phyloP scores from a whole-genome alignment of 1,140 invertebrate genomes.

The Drosophila serrata region DNA sequence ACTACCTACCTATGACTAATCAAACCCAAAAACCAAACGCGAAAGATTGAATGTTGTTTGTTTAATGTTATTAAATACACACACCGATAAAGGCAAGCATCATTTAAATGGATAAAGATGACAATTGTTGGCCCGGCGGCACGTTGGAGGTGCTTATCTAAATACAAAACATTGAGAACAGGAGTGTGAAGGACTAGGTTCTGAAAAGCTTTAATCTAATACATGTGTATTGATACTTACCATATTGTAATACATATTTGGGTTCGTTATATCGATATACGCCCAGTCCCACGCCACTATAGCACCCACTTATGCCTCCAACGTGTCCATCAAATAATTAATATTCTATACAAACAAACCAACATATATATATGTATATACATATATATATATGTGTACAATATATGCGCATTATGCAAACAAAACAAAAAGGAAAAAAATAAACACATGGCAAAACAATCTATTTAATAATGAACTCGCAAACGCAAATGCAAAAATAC shows the following conservation, averaged over 20 bases:
- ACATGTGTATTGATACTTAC: slow-evolving; percentile 20
- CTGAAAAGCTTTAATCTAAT: slow-evolving; percentile 63
- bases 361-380: slow-evolving; percentile 10
- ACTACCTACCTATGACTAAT: slow-evolving; percentile 44
- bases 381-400: slow-evolving; percentile 11
- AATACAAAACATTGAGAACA: not conserved
- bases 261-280: slow-evolving; percentile 19
- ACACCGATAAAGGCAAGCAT: slow-evolving; percentile 32
- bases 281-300: not conserved
- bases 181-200: slow-evolving; percentile 44
- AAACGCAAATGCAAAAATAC: slow-evolving; percentile 13
- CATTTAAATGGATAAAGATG: slow-evolving; percentile 4
- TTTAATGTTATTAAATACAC: slow-evolving; percentile 59
- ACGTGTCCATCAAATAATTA: slow-evolving; percentile 33
- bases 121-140: slow-evolving; percentile 33
- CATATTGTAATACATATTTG: slow-evolving; percentile 11
- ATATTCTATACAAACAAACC: slow-evolving; percentile 16
- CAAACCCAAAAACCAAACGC: slow-evolving; percentile 23
- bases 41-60: slow-evolving; percentile 68
- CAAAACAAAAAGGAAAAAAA: slow-evolving; percentile 4
- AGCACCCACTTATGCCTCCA: slow-evolving; percentile 25
- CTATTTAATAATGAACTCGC: slow-evolving; percentile 27
- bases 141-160: slow-evolving; percentile 36
- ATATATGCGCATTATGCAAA: slow-evolving; percentile 23
- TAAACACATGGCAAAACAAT: slow-evolving; percentile 10